These are phyloP conservation scores for Corvus hawaiiensis DNA, from an alignment of 2,113 vertebrate species.

Conservation along the genomic window DNA sequence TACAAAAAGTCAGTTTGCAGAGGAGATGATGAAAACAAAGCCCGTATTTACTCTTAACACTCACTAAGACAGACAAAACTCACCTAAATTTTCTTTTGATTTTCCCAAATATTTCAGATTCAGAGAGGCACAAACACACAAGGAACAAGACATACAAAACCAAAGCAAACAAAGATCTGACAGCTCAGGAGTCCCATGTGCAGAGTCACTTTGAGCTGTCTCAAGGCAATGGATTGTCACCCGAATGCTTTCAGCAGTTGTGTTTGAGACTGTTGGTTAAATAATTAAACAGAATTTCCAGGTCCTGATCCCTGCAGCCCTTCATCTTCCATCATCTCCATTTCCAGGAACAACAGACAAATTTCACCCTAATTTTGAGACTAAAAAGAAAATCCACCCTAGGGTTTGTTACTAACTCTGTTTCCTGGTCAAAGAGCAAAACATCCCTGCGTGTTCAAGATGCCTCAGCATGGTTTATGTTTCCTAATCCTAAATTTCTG, in stretches of 20 bases:
- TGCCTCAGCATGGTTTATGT: neutral
- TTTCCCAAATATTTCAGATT: neutral
- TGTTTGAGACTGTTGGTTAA: neutral
- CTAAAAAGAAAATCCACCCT: neutral
- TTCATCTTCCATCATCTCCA: neutral
- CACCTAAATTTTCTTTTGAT: fast-evolving
- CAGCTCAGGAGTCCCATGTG: neutral
- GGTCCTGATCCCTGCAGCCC: neutral
- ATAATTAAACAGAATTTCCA: neutral
- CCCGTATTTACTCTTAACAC: neutral
- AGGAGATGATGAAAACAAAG: neutral
- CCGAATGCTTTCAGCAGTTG: fast-evolving
- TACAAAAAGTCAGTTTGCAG: neutral
- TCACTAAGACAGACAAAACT: neutral
- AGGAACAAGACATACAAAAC: neutral
- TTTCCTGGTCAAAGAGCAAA: neutral
- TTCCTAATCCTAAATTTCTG: neutral
- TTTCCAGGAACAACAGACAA: neutral
- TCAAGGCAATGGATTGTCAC: neutral
- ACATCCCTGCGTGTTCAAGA: neutral
- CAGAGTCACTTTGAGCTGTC: neutral
- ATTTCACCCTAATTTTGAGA: neutral
- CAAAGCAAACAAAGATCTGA: neutral
- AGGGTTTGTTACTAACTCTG: neutral
- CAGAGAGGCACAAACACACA: neutral